Percentiles rank a stretch among this genome's conserved stretches.
Conservation (phyloP, 2,113 vertebrate species). For the Struthio camelus region DNA sequence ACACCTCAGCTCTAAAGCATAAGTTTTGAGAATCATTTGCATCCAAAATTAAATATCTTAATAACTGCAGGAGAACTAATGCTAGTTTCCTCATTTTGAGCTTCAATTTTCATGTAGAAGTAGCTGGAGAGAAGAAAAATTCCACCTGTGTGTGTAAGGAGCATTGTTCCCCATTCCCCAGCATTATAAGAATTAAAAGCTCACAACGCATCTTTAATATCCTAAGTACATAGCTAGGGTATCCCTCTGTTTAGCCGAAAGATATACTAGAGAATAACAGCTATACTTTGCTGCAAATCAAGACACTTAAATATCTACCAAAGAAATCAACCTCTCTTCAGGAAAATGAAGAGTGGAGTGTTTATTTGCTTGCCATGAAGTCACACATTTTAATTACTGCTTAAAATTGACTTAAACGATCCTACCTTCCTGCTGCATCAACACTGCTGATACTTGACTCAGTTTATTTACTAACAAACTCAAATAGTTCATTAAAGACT, state of each 20-base stretch:
- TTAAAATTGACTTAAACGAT: constrained; percentile 25
- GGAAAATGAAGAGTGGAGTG: not conserved
- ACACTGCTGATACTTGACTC: constrained; percentile 50
- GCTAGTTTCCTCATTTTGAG: not conserved
- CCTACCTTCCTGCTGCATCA: constrained; percentile 47
- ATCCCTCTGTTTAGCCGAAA: not conserved
- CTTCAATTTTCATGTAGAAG: not conserved
- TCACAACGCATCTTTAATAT: not conserved
- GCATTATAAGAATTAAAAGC: not conserved
- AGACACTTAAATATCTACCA: not conserved
- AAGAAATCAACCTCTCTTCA: not conserved
- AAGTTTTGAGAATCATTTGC: not conserved
- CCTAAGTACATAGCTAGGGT: not conserved
- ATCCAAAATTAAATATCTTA: not conserved
- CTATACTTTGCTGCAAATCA: not conserved
- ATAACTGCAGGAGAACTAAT: not conserved
- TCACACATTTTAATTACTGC: constrained; percentile 36
- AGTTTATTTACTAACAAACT: constrained; percentile 69
- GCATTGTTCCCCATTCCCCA: not conserved
- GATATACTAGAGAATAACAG: not conserved
- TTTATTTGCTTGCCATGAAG: constrained; percentile 31
- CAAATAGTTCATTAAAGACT: constrained; percentile 69
- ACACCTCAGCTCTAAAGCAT: not conserved
- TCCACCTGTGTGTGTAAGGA: not conserved
- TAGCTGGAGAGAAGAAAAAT: not conserved